A percentile compares a stretch with the other conserved stretches of the same genome.
Conservation (phyloP, 2,113 vertebrate genomes). For the Canis aureus region DNA sequence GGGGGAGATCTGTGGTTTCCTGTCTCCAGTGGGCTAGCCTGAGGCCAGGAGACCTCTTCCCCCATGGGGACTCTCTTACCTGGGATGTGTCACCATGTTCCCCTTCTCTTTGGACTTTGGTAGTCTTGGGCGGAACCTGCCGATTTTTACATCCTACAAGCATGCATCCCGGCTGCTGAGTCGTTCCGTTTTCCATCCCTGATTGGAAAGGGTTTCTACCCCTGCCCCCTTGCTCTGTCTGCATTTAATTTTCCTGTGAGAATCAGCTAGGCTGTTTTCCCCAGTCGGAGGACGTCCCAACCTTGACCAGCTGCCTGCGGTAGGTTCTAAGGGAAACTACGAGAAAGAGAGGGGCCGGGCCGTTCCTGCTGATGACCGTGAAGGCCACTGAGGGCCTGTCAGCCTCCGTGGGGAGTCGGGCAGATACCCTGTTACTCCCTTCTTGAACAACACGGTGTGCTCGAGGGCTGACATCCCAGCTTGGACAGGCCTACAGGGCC, state of each 20-base stretch:
- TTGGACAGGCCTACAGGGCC: background rate
- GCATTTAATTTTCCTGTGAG: constrained; percentile 54
- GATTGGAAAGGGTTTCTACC: constrained; percentile 61
- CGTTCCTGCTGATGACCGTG: background rate
- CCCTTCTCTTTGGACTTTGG: background rate
- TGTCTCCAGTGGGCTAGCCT: background rate
- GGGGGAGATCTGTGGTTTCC: background rate
- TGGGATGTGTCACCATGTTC: background rate
- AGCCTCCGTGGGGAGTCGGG: too few relatives aligned
- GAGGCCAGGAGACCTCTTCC: background rate
- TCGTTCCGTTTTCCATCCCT: constrained; percentile 58
- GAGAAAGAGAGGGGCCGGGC: background rate
- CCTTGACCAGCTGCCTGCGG: background rate
- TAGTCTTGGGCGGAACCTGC: background rate
- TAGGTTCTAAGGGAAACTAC: background rate
- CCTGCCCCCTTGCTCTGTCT: constrained; percentile 58
- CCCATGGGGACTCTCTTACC: background rate
- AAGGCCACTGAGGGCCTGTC: background rate
- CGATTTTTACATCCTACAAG: background rate
- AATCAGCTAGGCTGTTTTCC: background rate
- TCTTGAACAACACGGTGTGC: background rate
- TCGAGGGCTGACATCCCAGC: background rate
- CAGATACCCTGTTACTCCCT: background rate
- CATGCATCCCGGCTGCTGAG: background rate
- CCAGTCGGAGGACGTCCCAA: background rate